Evolutionary conservation across 1,140 invertebrate genomes (phyloP), one percentile per base, ranked within the genome.

Genomic region (Pseudomyrmex dendroicus): DNA sequence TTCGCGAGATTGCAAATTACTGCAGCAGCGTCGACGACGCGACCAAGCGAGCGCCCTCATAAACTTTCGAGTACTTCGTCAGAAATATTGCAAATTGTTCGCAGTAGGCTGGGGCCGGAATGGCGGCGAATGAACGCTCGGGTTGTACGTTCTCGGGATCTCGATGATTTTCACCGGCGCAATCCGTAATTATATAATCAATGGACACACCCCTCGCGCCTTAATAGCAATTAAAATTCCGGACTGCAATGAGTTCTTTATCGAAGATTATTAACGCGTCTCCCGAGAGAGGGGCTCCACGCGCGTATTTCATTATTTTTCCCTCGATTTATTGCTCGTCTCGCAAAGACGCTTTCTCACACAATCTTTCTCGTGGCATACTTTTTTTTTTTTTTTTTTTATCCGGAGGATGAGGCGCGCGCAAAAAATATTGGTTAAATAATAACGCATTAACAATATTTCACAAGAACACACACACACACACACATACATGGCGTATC

Each of bases 141-240:
- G 54, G 63, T 52, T 52, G 50, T 52, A 13, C 9, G 13, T 12
- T 52, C 50, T 35, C 35, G 35, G 35, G 35, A 61, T 61, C 63
- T 50, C 54, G 50, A 57, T 54, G 20, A 83, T 62, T 77, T 35
- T 46, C 80, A 62, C 70, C 22, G 48, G 46, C 70, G 61, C 82
- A 77, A 77, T 67, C 62, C 46, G 63, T 84, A 89, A 90, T 89
- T 90, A 89, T 44, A 86, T 84, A 85, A 76, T 66, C 68, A 77
- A 82, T 77, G 84, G 88, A 80, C 88, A 87, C 74, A 77, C 78
- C 57, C 25, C 35, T 64, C 83, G 7, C 35, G 35, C 35, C 35
- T 35, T 87, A 70, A 87, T 89, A 87, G 86, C 87, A 85, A 90
- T 90, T 89, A 82, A 85, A 90, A 90, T 90, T 90, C 89, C 82